A percentile compares a stretch with the other conserved stretches of the same genome.
These are phyloP conservation scores for Hybognathus amarus DNA, from an alignment of 2,797 vertebrate species.

Conservation along the genomic window DNA sequence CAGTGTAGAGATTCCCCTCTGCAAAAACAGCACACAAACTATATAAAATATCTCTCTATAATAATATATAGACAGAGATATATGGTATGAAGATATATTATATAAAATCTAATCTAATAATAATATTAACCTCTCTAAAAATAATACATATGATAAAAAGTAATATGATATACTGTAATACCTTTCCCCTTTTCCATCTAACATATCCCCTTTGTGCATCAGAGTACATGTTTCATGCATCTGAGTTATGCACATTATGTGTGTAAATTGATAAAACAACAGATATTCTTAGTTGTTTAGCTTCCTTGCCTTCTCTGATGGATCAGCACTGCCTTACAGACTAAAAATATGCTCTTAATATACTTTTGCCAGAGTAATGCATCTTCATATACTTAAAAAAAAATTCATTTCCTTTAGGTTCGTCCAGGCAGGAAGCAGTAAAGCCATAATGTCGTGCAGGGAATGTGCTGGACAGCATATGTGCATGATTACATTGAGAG, in stretches of 20 bases:
- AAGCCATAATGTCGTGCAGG: slow-evolving; percentile 2
- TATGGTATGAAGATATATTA: background rate
- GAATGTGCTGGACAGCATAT: slow-evolving; percentile 29
- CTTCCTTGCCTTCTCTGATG: background rate
- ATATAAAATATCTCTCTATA: slow-evolving; percentile 8
- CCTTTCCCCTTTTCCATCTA: background rate
- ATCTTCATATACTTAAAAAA: slow-evolving; percentile 47
- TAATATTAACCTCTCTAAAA: background rate
- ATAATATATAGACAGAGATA: no score
- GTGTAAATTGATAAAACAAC: slow-evolving; percentile 2
- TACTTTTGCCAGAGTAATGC: slow-evolving; percentile 18
- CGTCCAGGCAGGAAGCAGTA: slow-evolving; percentile 37
- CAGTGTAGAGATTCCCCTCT: slow-evolving; percentile 95
- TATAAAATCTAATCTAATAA: background rate
- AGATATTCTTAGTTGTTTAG: slow-evolving; percentile 4
- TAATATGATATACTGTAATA: background rate
- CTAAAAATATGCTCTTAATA: slow-evolving; percentile 50
- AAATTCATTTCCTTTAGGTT: slow-evolving; percentile 34
- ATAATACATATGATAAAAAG: background rate
- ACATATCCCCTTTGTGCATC: no score
- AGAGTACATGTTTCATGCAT: background rate
- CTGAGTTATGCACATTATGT: slow-evolving; percentile 6
- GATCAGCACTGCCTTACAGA: background rate
- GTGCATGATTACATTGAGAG: slow-evolving; percentile 32
- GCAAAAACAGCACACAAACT: slow-evolving; percentile 56